A percentile compares a stretch with the other conserved stretches of the same genome.
Conservation (phyloP, 2,888 invertebrate genomes). For the Pediacus dermestoides region DNA sequence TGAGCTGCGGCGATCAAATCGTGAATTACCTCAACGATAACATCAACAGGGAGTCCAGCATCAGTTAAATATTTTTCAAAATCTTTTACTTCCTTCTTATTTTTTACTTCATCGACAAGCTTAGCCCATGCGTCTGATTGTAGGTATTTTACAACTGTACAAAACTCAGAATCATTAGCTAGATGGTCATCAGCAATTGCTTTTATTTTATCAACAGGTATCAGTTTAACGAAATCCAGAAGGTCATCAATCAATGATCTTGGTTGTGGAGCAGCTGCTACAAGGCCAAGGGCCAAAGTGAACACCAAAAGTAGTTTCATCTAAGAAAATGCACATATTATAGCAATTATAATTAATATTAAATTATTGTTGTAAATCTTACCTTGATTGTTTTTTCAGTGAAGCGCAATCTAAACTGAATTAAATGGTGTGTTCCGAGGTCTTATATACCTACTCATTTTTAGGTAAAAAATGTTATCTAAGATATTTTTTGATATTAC, state of each 20-base stretch:
- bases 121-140: constrained; percentile 32
- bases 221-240: constrained; percentile 26
- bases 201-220: constrained; percentile 30
- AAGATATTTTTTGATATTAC: too few relatives aligned
- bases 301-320: constrained; percentile 25
- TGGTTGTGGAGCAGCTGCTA: constrained; percentile 18
- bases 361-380: constrained; percentile 2
- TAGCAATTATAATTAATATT: constrained; percentile 5
- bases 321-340: constrained; percentile 3
- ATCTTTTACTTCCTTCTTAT: constrained; percentile 21
- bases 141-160: constrained; percentile 28
- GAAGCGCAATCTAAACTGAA: background rate
- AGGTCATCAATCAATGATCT: constrained; percentile 19
- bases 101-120: constrained; percentile 22
- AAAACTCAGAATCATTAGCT: constrained; percentile 29
- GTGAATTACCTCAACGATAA: constrained; percentile 11
- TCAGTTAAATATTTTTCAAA: constrained; percentile 24
- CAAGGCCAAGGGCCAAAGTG: constrained; percentile 18
- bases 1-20: constrained; percentile 15
- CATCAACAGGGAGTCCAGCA: constrained; percentile 27
- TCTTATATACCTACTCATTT: too few relatives aligned
- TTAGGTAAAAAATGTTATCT: too few relatives aligned
- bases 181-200: constrained; percentile 28
- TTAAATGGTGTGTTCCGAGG: constrained; percentile 9
- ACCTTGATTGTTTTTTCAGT: too few relatives aligned